Percentiles rank a stretch among this genome's conserved stretches.
Conservation (phyloP, 2,113 vertebrate species). For the Cephalopholis sonnerati region DNA sequence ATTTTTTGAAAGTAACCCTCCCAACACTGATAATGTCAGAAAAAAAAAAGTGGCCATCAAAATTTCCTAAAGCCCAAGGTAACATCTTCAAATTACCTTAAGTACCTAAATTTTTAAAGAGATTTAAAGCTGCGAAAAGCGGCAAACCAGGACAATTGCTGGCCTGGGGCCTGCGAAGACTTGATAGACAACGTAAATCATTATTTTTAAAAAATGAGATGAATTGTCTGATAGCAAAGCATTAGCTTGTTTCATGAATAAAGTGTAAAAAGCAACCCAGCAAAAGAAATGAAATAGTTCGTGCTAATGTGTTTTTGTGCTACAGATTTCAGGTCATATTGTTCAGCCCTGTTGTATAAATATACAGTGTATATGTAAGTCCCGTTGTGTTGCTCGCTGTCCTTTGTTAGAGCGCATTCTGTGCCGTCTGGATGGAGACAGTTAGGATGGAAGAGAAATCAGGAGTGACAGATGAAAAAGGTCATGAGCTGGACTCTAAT, state of each 20-base stretch:
- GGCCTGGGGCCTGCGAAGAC: no score
- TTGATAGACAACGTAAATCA: not conserved
- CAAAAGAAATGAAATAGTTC: no score
- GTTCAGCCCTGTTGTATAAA: not conserved
- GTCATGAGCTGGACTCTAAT: conserved; percentile 28
- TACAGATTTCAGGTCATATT: not conserved
- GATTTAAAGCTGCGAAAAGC: not conserved
- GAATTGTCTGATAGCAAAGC: no score
- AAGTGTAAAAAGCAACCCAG: not conserved
- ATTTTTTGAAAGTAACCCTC: no score
- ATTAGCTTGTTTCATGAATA: no score
- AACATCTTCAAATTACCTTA: not conserved
- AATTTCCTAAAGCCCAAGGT: not conserved
- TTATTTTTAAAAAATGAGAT: no score
- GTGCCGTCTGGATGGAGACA: not conserved
- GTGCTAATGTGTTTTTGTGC: not conserved
- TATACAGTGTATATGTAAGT: not conserved
- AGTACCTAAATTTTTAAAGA: not conserved
- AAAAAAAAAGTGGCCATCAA: not conserved
- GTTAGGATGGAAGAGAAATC: conserved; percentile 9
- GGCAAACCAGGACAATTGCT: not conserved
- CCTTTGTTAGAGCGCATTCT: not conserved
- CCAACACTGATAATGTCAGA: no score
- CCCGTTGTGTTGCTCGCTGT: not conserved
- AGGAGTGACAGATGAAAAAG: conserved; percentile 48